Base-by-base conservation (phyloP, 1,140 invertebrate genomes). In the Lithobius niger region DNA sequence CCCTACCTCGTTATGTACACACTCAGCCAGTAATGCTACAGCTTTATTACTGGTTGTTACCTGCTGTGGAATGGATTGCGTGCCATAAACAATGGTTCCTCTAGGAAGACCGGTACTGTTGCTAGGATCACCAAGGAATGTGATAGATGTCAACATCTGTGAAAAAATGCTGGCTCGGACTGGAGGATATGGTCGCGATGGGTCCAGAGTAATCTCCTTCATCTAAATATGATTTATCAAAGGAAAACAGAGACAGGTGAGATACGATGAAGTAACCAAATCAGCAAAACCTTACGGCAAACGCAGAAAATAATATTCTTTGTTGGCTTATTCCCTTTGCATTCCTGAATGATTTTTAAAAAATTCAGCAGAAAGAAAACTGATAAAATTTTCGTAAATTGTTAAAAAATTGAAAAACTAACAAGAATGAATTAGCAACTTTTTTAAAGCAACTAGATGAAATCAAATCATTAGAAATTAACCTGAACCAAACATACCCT, bases 61-160 rank as follows among this genome's bases (percentile, higher is more conserved):
- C 65, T 69, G 68, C 52, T 62, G 60, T 45, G 69, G 67, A 28
- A 71, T 65, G 3, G 67, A 57, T 44, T 67, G 65, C 53, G 67
- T 66, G 24, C 68, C 66, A 60, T 68, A 71, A 22, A 71, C 59
- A 56, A 71, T 59, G 6, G 66, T 66, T 13, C 69, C 69, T 16
- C 69, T 53, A 6, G 69, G 69, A 15, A 70, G 60, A 25, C 66
- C 67, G 54, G 60, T 64, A 6, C 66, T 62, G 15, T 64, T 65
- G 55, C 64, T 67, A 1, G 69, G 67, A 50, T 71, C 69, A 18
- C 69, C 69, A 36, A 71, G 66, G 55, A 70, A 71, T 31, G 67
- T 68, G 27, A 71, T 57, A 22, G 59, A 62, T 15, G 65, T 68
- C 52, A 68, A 54, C 40, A 58, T 61, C 28, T 65, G 61, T 27